A percentile compares a stretch with the other conserved stretches of the same genome.
Conservation (phyloP, 2,888 invertebrate species). For the Galeruca laticollis region DNA sequence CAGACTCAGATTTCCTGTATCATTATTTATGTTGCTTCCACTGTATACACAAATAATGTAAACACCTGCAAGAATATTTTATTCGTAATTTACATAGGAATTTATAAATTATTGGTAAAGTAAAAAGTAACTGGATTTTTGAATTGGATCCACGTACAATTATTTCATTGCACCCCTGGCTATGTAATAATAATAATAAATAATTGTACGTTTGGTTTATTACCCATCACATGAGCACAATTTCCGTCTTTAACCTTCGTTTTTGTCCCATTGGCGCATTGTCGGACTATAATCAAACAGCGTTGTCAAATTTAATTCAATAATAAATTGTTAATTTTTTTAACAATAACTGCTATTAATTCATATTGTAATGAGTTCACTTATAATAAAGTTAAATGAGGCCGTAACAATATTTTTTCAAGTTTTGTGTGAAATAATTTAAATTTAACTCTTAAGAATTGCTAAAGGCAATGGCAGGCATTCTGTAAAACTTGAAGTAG, state of each 20-base stretch:
- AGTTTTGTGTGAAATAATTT: too few relatives aligned
- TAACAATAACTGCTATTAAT: too few relatives aligned
- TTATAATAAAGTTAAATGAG: too few relatives aligned
- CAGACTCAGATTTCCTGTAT: too few relatives aligned
- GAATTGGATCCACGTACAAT: not conserved
- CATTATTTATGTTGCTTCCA: not conserved
- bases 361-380: too few relatives aligned
- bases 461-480: too few relatives aligned
- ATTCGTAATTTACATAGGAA: not conserved
- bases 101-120: not conserved
- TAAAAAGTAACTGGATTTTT: not conserved
- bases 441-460: too few relatives aligned
- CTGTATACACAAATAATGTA: not conserved
- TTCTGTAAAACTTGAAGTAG: too few relatives aligned
- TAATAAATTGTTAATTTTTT: not conserved
- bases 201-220: conserved; percentile 1
- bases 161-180: not conserved
- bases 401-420: too few relatives aligned
- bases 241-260: not conserved
- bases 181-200: not conserved
- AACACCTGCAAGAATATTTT: not conserved
- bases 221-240: not conserved
- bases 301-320: not conserved
- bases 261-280: not conserved
- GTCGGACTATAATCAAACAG: not conserved